Evolutionary conservation across 2,797 vertebrate genomes (phyloP).

Genomic region (Antrozous pallidus): DNA sequence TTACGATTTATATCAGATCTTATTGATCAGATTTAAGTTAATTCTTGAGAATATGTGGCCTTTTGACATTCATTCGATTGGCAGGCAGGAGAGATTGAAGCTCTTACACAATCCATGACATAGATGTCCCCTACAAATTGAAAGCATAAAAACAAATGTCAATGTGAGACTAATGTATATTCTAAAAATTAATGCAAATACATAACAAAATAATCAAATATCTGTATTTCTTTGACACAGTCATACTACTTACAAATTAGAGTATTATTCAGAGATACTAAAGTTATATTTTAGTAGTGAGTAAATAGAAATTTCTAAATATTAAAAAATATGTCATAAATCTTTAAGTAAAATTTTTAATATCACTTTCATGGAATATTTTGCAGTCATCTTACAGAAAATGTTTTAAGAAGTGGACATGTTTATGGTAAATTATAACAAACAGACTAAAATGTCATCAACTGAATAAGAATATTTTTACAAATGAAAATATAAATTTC

Average conservation of each 20-base stretch:
- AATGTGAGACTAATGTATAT: background rate
- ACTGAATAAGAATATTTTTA: background rate
- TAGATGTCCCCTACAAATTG: background rate
- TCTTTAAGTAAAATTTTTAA: background rate
- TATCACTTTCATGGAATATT: background rate
- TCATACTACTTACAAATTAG: background rate
- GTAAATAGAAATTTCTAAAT: background rate
- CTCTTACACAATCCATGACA: background rate
- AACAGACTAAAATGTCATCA: background rate
- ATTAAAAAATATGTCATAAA: background rate
- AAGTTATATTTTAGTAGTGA: background rate
- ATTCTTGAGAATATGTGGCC: background rate
- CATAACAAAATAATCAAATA: background rate
- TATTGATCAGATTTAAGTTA: background rate
- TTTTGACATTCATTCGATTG: background rate
- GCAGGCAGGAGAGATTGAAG: background rate
- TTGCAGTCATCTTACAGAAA: background rate
- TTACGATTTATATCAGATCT: background rate
- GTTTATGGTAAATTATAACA: background rate
- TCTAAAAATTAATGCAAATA: background rate
- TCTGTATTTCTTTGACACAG: background rate
- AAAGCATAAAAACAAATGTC: background rate
- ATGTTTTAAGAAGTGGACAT: background rate
- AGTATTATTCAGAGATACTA: background rate
- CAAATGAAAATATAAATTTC: background rate